phyloP scores from a whole-genome alignment of 2,113 vertebrate species.

The Rhynchomys soricoides region DNA sequence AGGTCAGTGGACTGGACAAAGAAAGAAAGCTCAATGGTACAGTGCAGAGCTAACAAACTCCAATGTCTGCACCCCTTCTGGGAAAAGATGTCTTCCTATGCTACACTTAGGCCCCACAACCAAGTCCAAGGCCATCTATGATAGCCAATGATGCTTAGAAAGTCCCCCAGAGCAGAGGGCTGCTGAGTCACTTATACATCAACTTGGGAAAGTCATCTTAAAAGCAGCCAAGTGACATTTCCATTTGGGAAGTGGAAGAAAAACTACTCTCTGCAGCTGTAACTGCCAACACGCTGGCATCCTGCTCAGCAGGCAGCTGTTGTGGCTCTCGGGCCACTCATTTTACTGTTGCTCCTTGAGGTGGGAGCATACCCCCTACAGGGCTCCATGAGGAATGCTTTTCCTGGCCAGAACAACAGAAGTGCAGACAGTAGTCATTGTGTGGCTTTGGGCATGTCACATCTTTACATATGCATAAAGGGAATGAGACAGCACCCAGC shows the following conservation, averaged over 20 bases:
- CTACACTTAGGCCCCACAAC: background rate
- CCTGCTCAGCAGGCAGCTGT: background rate
- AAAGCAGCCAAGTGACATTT: constrained; percentile 57
- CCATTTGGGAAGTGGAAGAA: background rate
- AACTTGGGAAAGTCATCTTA: background rate
- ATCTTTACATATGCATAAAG: background rate
- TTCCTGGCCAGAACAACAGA: background rate
- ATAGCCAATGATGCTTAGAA: background rate
- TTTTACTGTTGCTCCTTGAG: too few relatives aligned
- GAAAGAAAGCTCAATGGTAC: background rate
- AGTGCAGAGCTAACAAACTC: background rate
- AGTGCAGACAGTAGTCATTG: background rate
- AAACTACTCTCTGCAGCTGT: background rate
- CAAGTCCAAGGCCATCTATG: constrained; percentile 37
- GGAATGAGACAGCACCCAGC: background rate
- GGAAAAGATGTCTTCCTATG: constrained; percentile 4
- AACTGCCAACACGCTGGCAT: background rate
- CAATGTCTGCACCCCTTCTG: background rate
- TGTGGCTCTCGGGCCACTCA: background rate
- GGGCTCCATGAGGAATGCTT: rapidly evolving
- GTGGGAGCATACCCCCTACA: background rate
- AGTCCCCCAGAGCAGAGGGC: background rate
- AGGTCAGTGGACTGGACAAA: background rate
- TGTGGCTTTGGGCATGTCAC: background rate
- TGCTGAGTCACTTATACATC: constrained; percentile 1